Conservation (phyloP, 2,888 invertebrate genomes). For the Diaperis boleti region DNA sequence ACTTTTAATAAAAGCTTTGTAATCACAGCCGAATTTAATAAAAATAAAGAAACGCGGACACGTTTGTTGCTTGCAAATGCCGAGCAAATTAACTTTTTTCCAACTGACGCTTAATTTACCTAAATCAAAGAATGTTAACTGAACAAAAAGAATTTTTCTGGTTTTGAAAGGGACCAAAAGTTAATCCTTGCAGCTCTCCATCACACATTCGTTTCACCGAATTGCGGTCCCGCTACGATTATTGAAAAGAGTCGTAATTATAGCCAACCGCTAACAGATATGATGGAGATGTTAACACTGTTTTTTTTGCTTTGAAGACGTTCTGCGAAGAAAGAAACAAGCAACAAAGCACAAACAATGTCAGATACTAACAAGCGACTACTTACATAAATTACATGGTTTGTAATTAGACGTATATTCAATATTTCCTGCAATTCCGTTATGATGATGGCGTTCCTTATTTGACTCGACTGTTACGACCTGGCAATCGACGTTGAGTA, state of each 20-base stretch:
- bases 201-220: too few relatives aligned
- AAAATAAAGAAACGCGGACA: too few relatives aligned
- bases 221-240: conserved; percentile 6
- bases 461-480: conserved; percentile 26
- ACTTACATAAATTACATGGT: conserved; percentile 29
- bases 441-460: conserved; percentile 19
- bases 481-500: too few relatives aligned
- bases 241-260: conserved; percentile 21
- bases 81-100: too few relatives aligned
- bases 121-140: too few relatives aligned
- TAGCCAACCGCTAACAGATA: conserved; percentile 23
- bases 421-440: conserved; percentile 26
- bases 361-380: conserved; percentile 25
- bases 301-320: conserved; percentile 20
- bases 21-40: too few relatives aligned
- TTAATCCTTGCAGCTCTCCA: too few relatives aligned
- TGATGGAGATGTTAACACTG: conserved; percentile 27
- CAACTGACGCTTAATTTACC: too few relatives aligned
- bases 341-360: conserved; percentile 14
- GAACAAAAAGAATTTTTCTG: too few relatives aligned
- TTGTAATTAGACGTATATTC: conserved; percentile 28
- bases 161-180: background rate
- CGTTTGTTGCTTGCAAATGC: too few relatives aligned
- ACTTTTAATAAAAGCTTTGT: too few relatives aligned
- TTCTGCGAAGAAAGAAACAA: conserved; percentile 5